Evolutionary conservation across 2,888 invertebrate genomes (phyloP).

Genomic region (Cerastis rubricosa): DNA sequence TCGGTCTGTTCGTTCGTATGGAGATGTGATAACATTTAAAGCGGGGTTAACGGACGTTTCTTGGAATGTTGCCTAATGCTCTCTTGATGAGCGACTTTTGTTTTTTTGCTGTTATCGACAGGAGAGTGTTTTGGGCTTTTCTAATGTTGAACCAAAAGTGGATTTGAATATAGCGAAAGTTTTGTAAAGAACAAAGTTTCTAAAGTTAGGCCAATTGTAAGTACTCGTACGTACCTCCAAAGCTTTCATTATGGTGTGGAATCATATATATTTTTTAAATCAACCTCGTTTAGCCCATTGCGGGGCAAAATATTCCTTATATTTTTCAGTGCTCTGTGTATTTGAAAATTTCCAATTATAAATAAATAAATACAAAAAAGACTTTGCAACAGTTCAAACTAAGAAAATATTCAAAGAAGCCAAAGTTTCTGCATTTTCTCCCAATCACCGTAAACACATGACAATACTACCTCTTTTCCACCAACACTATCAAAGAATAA

Average conservation of each 20-base stretch:
- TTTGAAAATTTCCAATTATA: neutral
- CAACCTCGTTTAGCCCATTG: neutral
- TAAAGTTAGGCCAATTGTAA: neutral
- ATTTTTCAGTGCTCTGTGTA: neutral
- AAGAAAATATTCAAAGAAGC: neutral
- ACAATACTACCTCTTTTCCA: neutral
- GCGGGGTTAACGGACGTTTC: constrained; percentile 78
- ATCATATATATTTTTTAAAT: neutral
- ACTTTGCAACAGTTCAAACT: neutral
- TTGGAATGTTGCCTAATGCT: constrained; percentile 85
- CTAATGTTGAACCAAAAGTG: constrained; percentile 15
- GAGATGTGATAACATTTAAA: constrained; percentile 69
- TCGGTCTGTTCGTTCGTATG: constrained; percentile 56
- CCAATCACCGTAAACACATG: neutral
- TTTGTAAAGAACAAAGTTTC: neutral
- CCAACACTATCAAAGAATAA: constrained; percentile 23
- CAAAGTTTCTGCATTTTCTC: neutral
- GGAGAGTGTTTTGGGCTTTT: constrained; percentile 16
- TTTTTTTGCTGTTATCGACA: constrained; percentile 36
- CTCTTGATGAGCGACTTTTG: constrained; percentile 70
- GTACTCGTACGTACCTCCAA: neutral
- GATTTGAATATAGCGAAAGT: neutral
- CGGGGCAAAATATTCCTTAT: neutral
- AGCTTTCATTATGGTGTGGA: neutral
- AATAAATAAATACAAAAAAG: neutral